Evolutionary conservation across 2,113 vertebrate genomes (phyloP), one percentile per base, ranked within the genome.

Genomic region (Hyperopisus bebe): DNA sequence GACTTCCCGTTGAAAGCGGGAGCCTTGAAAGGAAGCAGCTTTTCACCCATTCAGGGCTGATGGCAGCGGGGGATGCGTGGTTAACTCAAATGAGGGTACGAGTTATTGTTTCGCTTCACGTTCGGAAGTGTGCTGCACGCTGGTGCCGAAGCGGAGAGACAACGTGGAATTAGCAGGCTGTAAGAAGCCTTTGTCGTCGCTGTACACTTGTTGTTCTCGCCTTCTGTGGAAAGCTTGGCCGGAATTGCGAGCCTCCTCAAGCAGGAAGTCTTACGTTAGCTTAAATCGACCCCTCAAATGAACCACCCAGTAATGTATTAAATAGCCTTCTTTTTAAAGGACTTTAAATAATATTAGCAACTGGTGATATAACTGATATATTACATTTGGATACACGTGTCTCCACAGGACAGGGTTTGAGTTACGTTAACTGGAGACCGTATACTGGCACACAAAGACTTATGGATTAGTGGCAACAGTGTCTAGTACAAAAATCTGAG

Each of bases 41-140:
- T 51, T 19, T 74, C n/a, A 44, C 44, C 83, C 58, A 39, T 82
- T 86, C 80, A 66, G 53, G 48, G 88, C 47, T 90, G 84, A 66
- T 48, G 83, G 83, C 89, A 51, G 53, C 13, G 27, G 31, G 83
- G 44, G 89, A 31, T 62, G 55, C 39, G 19, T 50, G 50, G 21
- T 77, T 74, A 77, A 44, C 27, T 44, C 46, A 80, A 87, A 80
- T 53, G 46, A 46, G 85, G 48, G 66, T 77, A 48, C 31, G 86
- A 44, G 84, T 51, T 70, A 44, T 87, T 87, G 62, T 77, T 80
- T 51, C 44, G 46, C 89, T 48, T 35, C 19, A 31, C n/a, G 13
- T n/a, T 66, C 51, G 47, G 24, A 44, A 58, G 62, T 47, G 42
- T 47, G 70, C 42, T 86, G 89, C 82, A 24, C 17, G n/a, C 39